Conservation (phyloP, 2,113 vertebrate species). For the Cyprinus carpio region DNA sequence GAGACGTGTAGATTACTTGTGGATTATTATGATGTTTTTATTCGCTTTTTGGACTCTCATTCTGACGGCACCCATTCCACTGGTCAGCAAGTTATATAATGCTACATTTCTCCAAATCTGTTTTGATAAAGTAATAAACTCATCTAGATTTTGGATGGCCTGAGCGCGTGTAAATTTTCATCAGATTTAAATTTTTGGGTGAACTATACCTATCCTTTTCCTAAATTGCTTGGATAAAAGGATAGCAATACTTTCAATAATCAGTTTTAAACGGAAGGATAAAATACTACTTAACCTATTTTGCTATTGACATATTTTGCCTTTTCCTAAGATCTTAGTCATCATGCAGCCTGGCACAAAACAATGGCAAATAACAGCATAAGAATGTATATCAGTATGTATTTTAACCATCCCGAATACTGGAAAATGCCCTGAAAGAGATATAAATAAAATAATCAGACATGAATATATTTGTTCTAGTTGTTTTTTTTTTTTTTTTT, state of each 20-base stretch:
- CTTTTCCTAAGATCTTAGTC: background rate
- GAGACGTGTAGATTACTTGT: background rate
- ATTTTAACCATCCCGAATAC: background rate
- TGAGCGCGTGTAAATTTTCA: background rate
- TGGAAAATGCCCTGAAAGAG: background rate
- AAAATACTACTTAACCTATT: background rate
- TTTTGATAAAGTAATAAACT: no score
- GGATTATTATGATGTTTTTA: background rate
- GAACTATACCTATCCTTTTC: background rate
- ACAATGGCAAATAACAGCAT: background rate
- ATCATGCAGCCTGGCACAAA: background rate
- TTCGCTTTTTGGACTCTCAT: background rate
- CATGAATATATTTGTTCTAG: constrained; percentile 44
- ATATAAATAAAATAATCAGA: background rate
- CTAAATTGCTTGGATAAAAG: background rate
- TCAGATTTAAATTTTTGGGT: background rate
- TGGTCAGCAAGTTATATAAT: background rate
- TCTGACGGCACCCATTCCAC: background rate
- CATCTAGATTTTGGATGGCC: background rate
- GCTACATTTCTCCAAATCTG: no score
- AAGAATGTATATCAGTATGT: background rate
- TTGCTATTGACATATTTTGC: background rate
- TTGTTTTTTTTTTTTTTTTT: constrained; percentile 54
- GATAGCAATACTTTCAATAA: background rate
- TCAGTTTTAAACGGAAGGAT: background rate